Conservation (phyloP, 2,113 vertebrate species). For the Callorhinus ursinus region DNA sequence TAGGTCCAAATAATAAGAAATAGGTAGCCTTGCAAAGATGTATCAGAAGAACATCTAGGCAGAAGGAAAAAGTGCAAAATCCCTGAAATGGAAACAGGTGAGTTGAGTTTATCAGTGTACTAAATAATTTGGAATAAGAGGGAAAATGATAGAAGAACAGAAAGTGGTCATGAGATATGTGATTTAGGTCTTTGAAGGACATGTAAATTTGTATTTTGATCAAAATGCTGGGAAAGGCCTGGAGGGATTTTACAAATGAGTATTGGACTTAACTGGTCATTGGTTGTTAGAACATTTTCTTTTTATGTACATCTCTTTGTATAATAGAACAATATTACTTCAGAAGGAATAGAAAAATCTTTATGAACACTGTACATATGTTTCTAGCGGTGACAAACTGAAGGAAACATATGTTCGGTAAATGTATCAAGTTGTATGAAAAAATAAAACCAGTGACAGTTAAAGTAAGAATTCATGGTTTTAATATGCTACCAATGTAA, state of each 20-base stretch:
- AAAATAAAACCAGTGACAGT: constrained; percentile 20
- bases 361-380: neutral
- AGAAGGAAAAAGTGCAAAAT: neutral
- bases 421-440: neutral
- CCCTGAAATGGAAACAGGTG: neutral
- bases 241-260: neutral
- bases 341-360: neutral
- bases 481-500: constrained; percentile 37
- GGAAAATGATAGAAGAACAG: neutral
- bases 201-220: neutral
- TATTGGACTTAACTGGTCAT: neutral
- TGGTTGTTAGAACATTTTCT: neutral
- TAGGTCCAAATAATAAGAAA: neutral
- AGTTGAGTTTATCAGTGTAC: neutral
- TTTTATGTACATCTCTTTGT: constrained; percentile 9
- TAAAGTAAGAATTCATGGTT: constrained; percentile 2
- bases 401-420: neutral
- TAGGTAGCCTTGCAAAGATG: neutral
- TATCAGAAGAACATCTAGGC: neutral
- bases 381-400: neutral
- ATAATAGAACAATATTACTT: neutral
- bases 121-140: neutral
- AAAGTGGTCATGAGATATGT: neutral
- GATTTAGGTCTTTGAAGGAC: neutral
- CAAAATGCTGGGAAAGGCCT: neutral